Evolutionary conservation across 2,797 vertebrate species (phyloP), one percentile per base, ranked within the genome.

Genomic region (Cryptoprocta ferox): DNA sequence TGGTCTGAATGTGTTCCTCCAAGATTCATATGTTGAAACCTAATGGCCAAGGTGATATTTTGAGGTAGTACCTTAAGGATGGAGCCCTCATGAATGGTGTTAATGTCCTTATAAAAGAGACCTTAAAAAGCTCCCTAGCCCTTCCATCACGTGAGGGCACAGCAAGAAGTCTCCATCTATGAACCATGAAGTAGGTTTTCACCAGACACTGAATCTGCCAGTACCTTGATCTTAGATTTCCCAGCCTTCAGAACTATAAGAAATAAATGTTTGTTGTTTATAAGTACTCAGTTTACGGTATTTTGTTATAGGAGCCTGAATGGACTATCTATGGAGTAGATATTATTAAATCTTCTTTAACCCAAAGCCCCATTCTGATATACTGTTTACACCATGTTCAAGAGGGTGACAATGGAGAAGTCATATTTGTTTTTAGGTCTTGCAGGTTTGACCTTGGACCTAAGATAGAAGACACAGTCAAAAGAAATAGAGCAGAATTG

Each of bases 281-380:
- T n/a, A 71, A 81, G 14, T 19, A 63, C 19, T 42, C 19, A 28
- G 19, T n/a, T 35, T n/a, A 88, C 42, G 18, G 32, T 19, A 11
- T 87, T 71, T 80, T 39, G 19, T 80, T 45, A 66, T 28, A 68
- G 37, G 32, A 18, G 28, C 24, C 42, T 18, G 35, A 88, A 39
- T 8, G 12, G 75, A 71, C 45, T 76, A 16, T 37, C 39, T 76
- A 15, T 59, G 14, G 14, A 32, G 18, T 81, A 53, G 50, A 26
- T 71, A 76, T 37, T 92, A 76, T 89, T 91, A 84, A 94, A 65
- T 37, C 39, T 90, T 13, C 45, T 86, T 86, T 96, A 80, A 82
- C 19, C 5, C 80, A 78, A 71, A 94, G 81, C 14, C 35, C 53
- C 7, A 68, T 78, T 94, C 59, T 35, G 18, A 48, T n/a, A n/a